Conservation (phyloP, 2,113 vertebrate species). For the Pionites leucogaster region DNA sequence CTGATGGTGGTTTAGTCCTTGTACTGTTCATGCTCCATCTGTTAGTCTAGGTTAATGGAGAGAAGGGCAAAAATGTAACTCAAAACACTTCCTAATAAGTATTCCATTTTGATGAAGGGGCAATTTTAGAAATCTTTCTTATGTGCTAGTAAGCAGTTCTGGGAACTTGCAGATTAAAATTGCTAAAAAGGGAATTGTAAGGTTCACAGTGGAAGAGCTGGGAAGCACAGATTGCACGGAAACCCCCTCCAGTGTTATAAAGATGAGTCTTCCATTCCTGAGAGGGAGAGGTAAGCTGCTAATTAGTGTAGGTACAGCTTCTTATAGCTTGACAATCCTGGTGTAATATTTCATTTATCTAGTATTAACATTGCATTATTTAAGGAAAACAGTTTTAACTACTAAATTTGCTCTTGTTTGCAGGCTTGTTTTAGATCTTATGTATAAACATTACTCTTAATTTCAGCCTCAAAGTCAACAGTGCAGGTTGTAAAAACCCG, state of each 20-base stretch:
- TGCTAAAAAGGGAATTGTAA: background rate
- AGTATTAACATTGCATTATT: background rate
- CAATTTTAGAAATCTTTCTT: too few relatives aligned
- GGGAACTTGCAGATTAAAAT: background rate
- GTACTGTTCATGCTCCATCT: background rate
- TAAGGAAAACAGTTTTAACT: background rate
- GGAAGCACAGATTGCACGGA: background rate
- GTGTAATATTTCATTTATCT: background rate
- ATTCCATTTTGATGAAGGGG: background rate
- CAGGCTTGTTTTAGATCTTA: background rate
- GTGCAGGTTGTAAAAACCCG: background rate
- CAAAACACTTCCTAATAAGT: accelerated
- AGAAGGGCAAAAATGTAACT: background rate
- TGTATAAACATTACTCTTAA: accelerated
- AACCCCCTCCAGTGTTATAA: background rate
- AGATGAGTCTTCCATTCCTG: background rate
- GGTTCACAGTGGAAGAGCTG: accelerated
- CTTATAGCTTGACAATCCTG: background rate
- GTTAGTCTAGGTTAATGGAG: accelerated
- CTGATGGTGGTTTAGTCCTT: background rate
- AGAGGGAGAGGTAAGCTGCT: background rate
- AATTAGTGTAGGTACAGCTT: background rate
- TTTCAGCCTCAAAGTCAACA: background rate
- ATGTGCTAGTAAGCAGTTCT: background rate
- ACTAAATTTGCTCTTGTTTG: background rate